Percentiles rank a stretch among this genome's conserved stretches.
Conservation (phyloP, 2,797 vertebrate genomes). For the Malurus leucopterus region DNA sequence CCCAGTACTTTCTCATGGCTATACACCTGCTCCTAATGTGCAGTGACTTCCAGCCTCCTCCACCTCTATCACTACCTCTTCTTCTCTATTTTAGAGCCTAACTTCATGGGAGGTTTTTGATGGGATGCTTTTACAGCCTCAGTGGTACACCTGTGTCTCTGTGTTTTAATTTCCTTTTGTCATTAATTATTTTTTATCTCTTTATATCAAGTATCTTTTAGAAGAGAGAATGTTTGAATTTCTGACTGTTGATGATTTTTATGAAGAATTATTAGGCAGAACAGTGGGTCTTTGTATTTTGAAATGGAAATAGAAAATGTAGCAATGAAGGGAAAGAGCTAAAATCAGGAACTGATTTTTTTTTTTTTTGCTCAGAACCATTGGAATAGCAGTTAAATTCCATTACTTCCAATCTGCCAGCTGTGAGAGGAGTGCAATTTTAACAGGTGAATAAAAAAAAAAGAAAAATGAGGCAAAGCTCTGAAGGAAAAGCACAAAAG, state of each 20-base stretch:
- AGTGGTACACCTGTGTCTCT: fast-evolving
- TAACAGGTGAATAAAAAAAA: conserved; percentile 54
- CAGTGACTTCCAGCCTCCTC: neutral
- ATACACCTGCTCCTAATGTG: neutral
- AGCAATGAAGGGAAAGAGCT: neutral
- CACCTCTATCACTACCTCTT: neutral
- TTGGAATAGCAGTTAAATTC: conserved; percentile 37
- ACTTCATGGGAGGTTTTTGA: neutral
- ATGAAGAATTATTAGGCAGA: neutral
- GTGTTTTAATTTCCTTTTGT: neutral
- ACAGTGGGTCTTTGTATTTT: neutral
- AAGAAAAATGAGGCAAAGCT: neutral
- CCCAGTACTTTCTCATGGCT: neutral
- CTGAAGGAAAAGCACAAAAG: conserved; percentile 38
- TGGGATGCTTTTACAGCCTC: neutral
- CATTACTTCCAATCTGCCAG: conserved; percentile 47
- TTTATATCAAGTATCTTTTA: neutral
- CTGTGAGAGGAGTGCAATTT: conserved; percentile 34
- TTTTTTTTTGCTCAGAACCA: neutral
- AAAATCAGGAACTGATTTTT: neutral
- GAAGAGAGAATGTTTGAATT: neutral
- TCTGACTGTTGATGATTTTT: neutral
- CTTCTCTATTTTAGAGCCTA: neutral
- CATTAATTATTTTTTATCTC: neutral
- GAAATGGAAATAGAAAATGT: neutral